Base-by-base conservation (phyloP, 2,797 vertebrate genomes). In the Gymnoscopelus braueri region DNA sequence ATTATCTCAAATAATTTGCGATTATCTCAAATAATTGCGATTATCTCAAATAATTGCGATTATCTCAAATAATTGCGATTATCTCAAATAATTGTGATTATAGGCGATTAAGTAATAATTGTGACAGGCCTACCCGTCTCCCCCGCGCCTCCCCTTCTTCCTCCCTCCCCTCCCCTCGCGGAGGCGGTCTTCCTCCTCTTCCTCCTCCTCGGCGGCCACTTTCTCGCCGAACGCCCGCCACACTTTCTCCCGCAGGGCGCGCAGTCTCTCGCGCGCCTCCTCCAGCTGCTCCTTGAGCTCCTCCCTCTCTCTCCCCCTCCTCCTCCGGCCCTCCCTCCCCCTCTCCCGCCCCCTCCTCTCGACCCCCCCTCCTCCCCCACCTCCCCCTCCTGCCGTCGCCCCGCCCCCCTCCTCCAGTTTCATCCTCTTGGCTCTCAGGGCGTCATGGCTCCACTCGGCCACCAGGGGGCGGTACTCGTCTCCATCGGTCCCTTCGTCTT, bases 271-370 rank as follows among this genome's bases (percentile, higher is more conserved):
- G 63, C 88, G 88, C 5, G 94, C 93, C 77, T 94, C 93, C 67
- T 94, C 93, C 72, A 95, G 79, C 80, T 95, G 93, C 26, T 92
- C 92, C 77, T 95, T 95, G 52, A 95, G 84, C 83, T 94, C 93
- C 75, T 91, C 91, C 57, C 87, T 87, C 74, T 94, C 93, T n/a
- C 87, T 79, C 48, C 86, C 90, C 81, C 87, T 93, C 14, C 87
- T 8, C 19, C 19, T 19, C 19, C 19, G 19, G 6, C 35, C 35
- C 35, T 7, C 7, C 89, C 53, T 90, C 89, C 76, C 89, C 49
- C 75, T 84, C 62, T 83, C 88, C 8, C 76, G 78, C 67, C 71
- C 86, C 67, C 78, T 83, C 24, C 75, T 58, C 64, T 80, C 72
- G 10, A 35, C 19, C 19, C 83, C 61, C 71, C 81, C 59, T 77